Conservation (phyloP, 2,888 invertebrate species). For the Meta bourneti region DNA sequence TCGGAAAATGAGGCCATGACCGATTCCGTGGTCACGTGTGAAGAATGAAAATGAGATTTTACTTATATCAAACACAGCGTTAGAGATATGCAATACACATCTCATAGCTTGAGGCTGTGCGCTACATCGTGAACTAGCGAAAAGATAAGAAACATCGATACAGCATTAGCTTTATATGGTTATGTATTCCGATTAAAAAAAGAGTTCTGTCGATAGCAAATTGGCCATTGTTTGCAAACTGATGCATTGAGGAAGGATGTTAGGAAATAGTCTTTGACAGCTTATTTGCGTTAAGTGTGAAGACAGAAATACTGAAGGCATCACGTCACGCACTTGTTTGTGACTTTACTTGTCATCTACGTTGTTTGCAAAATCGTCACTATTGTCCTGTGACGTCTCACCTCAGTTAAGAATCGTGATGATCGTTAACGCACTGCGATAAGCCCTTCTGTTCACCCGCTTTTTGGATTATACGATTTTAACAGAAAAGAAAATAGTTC, state of each 20-base stretch:
- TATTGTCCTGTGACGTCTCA: too few species aligned
- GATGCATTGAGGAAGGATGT: slow-evolving; percentile 1
- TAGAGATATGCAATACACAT: slow-evolving; percentile 17
- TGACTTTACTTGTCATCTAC: too few species aligned
- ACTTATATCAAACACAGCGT: slow-evolving; percentile 3
- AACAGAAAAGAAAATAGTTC: too few species aligned
- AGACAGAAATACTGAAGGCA: background rate
- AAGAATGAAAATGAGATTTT: slow-evolving; percentile 47
- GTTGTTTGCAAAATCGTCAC: too few species aligned
- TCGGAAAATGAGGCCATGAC: slow-evolving; percentile 55
- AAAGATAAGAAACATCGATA: slow-evolving; percentile 5
- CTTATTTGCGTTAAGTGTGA: background rate
- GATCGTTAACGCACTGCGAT: too few species aligned
- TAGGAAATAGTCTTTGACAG: background rate
- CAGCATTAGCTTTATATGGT: background rate
- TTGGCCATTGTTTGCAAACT: slow-evolving; percentile 25
- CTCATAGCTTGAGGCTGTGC: background rate
- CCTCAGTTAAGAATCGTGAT: too few species aligned
- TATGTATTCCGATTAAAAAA: slow-evolving; percentile 3
- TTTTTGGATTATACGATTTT: too few species aligned
- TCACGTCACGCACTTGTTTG: too few species aligned
- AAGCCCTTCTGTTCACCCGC: too few species aligned
- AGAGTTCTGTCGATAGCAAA: background rate
- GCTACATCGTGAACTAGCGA: background rate
- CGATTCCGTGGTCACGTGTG: slow-evolving; percentile 40